These are phyloP conservation scores for Malthinus flaveolus DNA, from an alignment of 2,888 invertebrate genomes.

Conservation along the genomic window DNA sequence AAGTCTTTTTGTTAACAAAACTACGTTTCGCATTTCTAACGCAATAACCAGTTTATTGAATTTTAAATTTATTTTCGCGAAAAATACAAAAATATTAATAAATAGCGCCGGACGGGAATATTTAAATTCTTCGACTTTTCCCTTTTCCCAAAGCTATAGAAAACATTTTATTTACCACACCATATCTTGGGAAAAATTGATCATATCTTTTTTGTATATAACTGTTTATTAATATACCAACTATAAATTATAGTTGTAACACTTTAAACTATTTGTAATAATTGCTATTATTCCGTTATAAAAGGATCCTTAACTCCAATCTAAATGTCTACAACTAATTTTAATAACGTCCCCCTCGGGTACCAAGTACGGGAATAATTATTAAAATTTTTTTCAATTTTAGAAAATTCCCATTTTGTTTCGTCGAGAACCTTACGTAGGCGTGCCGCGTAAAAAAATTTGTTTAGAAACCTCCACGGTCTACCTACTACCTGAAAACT, in stretches of 20 bases:
- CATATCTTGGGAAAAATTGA: too few relatives aligned
- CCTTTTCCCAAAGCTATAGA: too few relatives aligned
- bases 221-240: conserved; percentile 3
- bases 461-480: neutral
- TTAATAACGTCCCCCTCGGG: neutral
- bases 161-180: too few relatives aligned
- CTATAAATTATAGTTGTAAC: conserved; percentile 7
- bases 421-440: too few relatives aligned
- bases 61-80: conserved; percentile 33
- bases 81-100: neutral
- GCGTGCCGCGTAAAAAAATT: neutral
- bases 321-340: conserved; percentile 1
- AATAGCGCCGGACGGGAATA: too few relatives aligned
- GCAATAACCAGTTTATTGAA: conserved; percentile 53
- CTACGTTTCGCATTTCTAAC: conserved; percentile 49
- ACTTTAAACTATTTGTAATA: neutral
- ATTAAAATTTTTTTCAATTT: too few relatives aligned
- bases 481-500: neutral
- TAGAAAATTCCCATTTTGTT: too few relatives aligned
- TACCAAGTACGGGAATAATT: neutral
- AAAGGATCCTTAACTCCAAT: conserved; percentile 1
- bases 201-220: neutral
- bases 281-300: neutral
- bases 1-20: conserved; percentile 51
- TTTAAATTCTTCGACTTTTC: too few relatives aligned